Base-by-base conservation (phyloP, 2,888 invertebrate genomes). In the Abscondita cerata region DNA sequence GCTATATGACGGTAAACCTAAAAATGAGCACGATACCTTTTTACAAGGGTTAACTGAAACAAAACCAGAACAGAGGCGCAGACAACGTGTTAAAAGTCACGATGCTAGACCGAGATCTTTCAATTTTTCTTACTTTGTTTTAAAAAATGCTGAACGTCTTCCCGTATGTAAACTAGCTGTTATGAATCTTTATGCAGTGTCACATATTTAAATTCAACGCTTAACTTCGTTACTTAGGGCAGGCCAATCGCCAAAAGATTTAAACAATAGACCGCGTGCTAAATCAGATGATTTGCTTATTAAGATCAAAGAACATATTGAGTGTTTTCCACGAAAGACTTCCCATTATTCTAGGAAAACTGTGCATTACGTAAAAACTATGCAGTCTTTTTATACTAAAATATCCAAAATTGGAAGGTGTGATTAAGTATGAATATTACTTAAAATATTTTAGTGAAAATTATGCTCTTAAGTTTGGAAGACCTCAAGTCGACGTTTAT, bases 401-500 rank as follows among this genome's bases (percentile, higher is more conserved):
- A 66, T 50, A 72, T 59, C 18, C 68, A 41, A 65, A 72, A 34
- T 44, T 72, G 33, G 41, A 61, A 56, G 57, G 47, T 54, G 12
- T 54, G 38, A 64, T 71, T n/a, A 68, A 69, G 57, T 70, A 71
- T 36, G 65, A 68, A 41, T 70, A 66, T 51, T 72, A 69, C 48
- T 51, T 62, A 38, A 62, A 64, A 58, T 68, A 68, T 60, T 66
- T 69, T 52, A 65, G 68, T 56, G 59, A 69, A 48, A 71, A 73
- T 41, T 72, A 67, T 59, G 61, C 55, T 52, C 64, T 60, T 46
- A 47, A 38, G 67, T 25, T 25, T 25, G 25, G 25, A 25, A 25
- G 25, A 25, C 25, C 25, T 4, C 25, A 25, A 25, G 25, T 69
- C 1, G 66, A 67, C 50, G 64, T 64, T 18, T 68, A 63, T 60